A percentile compares a stretch with the other conserved stretches of the same genome.
Conservation (phyloP, 1,140 invertebrate species). For the silkworm (Bombyx mori) region ASM3026992v2 NC_085132.1:995501-996000, state of each 20-base stretch:
- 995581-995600: slow-evolving; percentile 38
- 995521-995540: too few relatives aligned
- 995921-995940: too few relatives aligned
- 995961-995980: too few relatives aligned
- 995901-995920: too few relatives aligned
- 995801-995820: slow-evolving; percentile 86
- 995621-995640: slow-evolving; percentile 92
- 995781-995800: slow-evolving; percentile 88
- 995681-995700: slow-evolving; percentile 96
- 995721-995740: slow-evolving; percentile 92
- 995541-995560: too few relatives aligned
- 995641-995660: slow-evolving; percentile 90
- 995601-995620: slow-evolving; percentile 96
- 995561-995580: neutral
- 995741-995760: slow-evolving; percentile 92
- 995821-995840: slow-evolving; percentile 72
- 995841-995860: slow-evolving; percentile 5
- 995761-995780: slow-evolving; percentile 87
- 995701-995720: slow-evolving; percentile 93
- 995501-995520: too few relatives aligned
- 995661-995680: slow-evolving; percentile 93
- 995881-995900: too few relatives aligned
- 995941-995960: too few relatives aligned
- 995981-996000: too few relatives aligned
- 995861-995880: too few relatives aligned